Percentiles rank a stretch among this genome's conserved stretches.
phyloP scores from a whole-genome alignment of 2,113 vertebrate genomes.

The Anolis carolinensis region DNA sequence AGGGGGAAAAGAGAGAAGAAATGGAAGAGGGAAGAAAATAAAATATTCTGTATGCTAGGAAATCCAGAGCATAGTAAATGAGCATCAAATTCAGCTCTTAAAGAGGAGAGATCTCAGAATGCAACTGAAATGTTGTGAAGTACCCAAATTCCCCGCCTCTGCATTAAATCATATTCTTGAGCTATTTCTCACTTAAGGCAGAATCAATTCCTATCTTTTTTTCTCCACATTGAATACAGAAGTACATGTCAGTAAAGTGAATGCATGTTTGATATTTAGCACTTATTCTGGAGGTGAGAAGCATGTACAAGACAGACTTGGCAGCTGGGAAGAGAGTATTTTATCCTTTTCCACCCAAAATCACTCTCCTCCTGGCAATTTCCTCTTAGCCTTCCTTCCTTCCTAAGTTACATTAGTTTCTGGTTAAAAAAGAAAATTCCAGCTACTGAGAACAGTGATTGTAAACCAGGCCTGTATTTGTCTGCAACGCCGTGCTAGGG shows the following conservation, averaged over 20 bases:
- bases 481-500: too few relatives aligned
- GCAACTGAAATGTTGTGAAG: not conserved
- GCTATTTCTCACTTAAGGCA: not conserved
- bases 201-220: not conserved
- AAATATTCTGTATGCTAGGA: not conserved
- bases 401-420: not conserved
- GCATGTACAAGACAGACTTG: not conserved
- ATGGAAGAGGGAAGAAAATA: not conserved
- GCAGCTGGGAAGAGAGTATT: not conserved
- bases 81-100: not conserved
- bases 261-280: too few relatives aligned
- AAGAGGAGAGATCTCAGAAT: not conserved
- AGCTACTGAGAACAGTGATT: not conserved
- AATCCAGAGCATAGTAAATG: not conserved
- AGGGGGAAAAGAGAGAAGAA: not conserved
- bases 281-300: not conserved
- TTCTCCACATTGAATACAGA: too few relatives aligned
- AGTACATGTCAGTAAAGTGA: not conserved
- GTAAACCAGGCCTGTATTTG: too few relatives aligned
- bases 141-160: not conserved
- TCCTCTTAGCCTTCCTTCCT: not conserved
- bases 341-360: not conserved
- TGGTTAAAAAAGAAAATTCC: not conserved
- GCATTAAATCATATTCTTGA: too few relatives aligned
- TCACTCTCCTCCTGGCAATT: not conserved